phyloP scores from a whole-genome alignment of 2,797 vertebrate genomes.

The Oryzias dopingdopingensis region DNA sequence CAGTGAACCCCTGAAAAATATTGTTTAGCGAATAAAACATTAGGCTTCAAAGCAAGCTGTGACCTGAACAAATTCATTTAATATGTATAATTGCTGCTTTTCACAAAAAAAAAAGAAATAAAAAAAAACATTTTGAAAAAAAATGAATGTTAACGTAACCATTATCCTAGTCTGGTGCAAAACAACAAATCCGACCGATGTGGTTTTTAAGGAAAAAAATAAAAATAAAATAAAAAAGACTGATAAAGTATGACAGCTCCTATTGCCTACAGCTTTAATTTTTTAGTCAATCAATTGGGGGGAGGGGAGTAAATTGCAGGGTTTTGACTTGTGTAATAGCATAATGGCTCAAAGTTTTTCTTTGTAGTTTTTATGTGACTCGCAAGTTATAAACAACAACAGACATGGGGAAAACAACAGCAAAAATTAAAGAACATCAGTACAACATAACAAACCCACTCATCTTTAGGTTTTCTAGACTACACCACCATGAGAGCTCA shows the following conservation, averaged over 20 bases:
- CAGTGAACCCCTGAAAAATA: conserved; percentile 87
- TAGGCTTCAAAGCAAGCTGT: conserved; percentile 42
- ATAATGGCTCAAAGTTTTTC: no score
- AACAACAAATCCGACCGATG: neutral
- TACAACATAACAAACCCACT: conserved; percentile 13
- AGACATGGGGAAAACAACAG: conserved; percentile 1
- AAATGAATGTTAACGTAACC: no score
- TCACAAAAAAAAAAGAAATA: no score
- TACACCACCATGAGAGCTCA: conserved; percentile 13
- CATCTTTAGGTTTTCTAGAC: conserved; percentile 18
- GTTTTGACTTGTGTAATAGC: no score
- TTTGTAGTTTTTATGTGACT: no score
- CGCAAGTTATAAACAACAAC: no score
- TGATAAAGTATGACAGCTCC: neutral
- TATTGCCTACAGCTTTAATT: no score
- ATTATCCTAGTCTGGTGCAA: neutral
- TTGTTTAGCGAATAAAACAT: conserved; percentile 28
- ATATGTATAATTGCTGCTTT: no score
- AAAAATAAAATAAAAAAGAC: no score
- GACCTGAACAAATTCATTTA: conserved; percentile 10
- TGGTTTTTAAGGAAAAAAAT: neutral
- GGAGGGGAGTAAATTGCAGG: no score
- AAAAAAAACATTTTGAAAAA: no score
- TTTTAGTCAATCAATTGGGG: no score
- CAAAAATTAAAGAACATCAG: conserved; percentile 7